phyloP scores from a whole-genome alignment of 1,140 invertebrate genomes.

The Drosophila arizonae region DNA sequence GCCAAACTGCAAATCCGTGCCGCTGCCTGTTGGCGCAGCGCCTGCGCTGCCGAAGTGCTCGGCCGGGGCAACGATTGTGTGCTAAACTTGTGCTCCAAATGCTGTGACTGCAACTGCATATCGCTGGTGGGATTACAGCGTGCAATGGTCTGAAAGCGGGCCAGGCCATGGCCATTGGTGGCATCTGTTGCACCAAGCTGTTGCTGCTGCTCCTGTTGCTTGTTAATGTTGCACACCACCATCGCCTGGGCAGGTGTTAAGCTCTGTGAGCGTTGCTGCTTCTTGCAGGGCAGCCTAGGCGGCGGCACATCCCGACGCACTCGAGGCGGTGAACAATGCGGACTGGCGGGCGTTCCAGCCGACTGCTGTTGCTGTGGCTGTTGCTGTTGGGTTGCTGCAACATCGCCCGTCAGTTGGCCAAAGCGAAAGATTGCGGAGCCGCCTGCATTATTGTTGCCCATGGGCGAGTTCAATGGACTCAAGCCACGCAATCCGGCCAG shows the following conservation, averaged over 20 bases:
- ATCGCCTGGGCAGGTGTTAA: constrained; percentile 85
- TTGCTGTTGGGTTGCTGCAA: constrained; percentile 16
- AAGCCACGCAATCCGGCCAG: constrained; percentile 67
- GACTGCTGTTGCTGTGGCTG: constrained; percentile 4
- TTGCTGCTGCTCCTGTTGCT: constrained; percentile 61
- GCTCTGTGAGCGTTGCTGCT: constrained; percentile 88
- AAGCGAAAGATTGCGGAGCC: constrained; percentile 63
- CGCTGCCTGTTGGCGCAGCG: constrained; percentile 54
- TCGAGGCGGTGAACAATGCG: constrained; percentile 83
- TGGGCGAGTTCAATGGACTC: constrained; percentile 76
- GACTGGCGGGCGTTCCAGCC: constrained; percentile 46
- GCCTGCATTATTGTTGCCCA: constrained; percentile 37
- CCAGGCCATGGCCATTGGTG: constrained; percentile 59
- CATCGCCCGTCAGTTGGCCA: constrained; percentile 32
- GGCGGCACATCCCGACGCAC: constrained; percentile 84
- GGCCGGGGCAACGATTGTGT: constrained; percentile 85
- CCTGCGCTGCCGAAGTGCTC: constrained; percentile 59
- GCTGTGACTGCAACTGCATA: constrained; percentile 56
- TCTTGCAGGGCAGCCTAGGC: constrained; percentile 86
- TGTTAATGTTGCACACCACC: constrained; percentile 72
- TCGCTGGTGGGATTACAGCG: constrained; percentile 69
- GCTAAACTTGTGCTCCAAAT: constrained; percentile 83
- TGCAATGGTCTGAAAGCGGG: constrained; percentile 73
- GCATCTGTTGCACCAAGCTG: constrained; percentile 36
- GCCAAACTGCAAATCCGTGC: constrained; percentile 76